These are phyloP conservation scores for Vidua chalybeata DNA, from an alignment of 2,113 vertebrate species.

Conservation along the genomic window DNA sequence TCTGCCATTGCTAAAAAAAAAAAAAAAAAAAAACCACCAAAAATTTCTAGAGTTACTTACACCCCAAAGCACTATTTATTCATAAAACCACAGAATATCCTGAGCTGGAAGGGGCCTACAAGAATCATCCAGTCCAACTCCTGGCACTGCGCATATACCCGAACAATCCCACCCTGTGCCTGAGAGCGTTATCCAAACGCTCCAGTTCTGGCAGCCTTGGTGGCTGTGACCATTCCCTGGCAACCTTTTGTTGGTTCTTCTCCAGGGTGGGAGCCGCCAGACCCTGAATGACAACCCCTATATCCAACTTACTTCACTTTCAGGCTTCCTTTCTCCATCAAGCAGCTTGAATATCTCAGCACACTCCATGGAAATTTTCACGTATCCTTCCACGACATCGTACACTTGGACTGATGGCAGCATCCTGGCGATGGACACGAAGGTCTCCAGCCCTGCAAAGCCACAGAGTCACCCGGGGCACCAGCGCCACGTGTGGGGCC, in stretches of 20 bases:
- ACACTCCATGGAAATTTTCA: slow-evolving; percentile 94
- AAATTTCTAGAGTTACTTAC: background rate
- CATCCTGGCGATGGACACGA: slow-evolving; percentile 79
- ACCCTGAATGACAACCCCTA: rapidly evolving
- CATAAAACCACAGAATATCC: background rate
- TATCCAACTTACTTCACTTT: slow-evolving; percentile 78
- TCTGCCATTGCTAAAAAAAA: background rate
- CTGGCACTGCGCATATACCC: background rate
- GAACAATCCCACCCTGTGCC: background rate
- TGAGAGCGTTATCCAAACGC: rapidly evolving
- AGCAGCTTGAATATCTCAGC: slow-evolving; percentile 88
- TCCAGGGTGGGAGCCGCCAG: rapidly evolving
- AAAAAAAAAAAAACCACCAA: background rate
- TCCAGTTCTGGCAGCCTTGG: background rate
- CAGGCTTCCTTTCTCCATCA: slow-evolving; percentile 80
- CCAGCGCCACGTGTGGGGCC: rapidly evolving
- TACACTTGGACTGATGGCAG: slow-evolving; percentile 79
- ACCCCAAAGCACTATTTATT: background rate
- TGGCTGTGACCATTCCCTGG: background rate
- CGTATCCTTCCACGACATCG: slow-evolving; percentile 92
- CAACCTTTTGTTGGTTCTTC: rapidly evolving
- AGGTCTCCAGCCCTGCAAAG: slow-evolving; percentile 82
- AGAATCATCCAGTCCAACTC: background rate
- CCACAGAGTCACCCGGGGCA: background rate
- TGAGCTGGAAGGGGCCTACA: background rate